Evolutionary conservation across 2,113 vertebrate genomes (phyloP).

Genomic region (Diadophis punctatus): DNA sequence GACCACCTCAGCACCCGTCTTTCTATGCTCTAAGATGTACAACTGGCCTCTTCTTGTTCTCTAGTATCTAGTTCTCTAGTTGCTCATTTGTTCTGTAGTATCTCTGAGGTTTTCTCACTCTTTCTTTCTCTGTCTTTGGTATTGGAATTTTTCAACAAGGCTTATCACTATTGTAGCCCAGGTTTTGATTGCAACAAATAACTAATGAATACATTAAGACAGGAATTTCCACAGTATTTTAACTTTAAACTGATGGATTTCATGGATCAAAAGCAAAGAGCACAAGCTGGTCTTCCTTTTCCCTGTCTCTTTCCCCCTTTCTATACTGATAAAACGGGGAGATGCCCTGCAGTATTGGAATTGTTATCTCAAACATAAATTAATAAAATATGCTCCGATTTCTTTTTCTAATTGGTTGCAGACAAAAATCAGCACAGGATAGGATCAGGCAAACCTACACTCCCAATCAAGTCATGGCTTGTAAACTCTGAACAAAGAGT

Average conservation of each 20-base stretch:
- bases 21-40: background rate
- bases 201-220: background rate
- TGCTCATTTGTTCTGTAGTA: background rate
- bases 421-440: conserved; percentile 25
- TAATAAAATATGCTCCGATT: background rate
- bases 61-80: background rate
- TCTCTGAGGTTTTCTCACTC: background rate
- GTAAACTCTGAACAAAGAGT: conserved; percentile 62
- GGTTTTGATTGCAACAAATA: background rate
- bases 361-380: background rate
- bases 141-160: background rate
- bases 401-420: conserved; percentile 25
- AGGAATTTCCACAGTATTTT: background rate
- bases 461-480: conserved; percentile 51
- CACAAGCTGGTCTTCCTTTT: background rate
- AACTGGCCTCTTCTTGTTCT: background rate
- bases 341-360: background rate
- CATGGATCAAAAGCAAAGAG: background rate
- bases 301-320: background rate
- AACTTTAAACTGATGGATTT: background rate
- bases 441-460: conserved; percentile 12
- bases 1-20: background rate
- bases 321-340: background rate
- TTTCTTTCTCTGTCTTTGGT: background rate
- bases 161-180: background rate